These are phyloP conservation scores for Chelidonichthys spinosus DNA, from an alignment of 2,797 vertebrate species.

Conservation along the genomic window DNA sequence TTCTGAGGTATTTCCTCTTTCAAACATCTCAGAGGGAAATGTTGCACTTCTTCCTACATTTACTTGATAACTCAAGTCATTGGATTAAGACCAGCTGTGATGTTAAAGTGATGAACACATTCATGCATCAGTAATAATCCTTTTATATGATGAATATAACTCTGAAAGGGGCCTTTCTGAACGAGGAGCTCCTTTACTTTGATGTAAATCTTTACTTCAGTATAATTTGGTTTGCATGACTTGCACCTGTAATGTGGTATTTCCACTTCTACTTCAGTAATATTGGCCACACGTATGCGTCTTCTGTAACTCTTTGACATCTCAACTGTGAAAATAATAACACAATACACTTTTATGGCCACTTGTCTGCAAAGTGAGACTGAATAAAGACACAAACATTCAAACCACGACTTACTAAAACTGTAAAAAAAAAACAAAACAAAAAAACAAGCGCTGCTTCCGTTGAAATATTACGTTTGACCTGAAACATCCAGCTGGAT, in stretches of 20 bases:
- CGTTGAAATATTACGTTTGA: constrained; percentile 44
- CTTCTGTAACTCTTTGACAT: neutral
- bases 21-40: neutral
- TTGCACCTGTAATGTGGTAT: neutral
- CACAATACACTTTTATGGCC: neutral
- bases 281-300: neutral
- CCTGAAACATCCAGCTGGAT: constrained; percentile 62
- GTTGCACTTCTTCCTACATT: neutral
- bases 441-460: neutral
- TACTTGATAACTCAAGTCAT: neutral
- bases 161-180: neutral
- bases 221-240: neutral
- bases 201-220: neutral
- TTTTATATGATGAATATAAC: neutral
- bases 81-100: neutral
- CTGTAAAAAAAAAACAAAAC: neutral
- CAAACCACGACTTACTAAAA: neutral
- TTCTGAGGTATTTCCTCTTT: neutral
- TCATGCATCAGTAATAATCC: neutral
- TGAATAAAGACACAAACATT: neutral
- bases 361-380: neutral
- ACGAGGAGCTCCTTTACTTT: neutral
- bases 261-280: neutral
- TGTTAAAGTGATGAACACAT: neutral
- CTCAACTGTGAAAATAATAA: neutral